Evolutionary conservation across 1,140 invertebrate genomes (phyloP).

Genomic region (Drosophila arawakana): DNA sequence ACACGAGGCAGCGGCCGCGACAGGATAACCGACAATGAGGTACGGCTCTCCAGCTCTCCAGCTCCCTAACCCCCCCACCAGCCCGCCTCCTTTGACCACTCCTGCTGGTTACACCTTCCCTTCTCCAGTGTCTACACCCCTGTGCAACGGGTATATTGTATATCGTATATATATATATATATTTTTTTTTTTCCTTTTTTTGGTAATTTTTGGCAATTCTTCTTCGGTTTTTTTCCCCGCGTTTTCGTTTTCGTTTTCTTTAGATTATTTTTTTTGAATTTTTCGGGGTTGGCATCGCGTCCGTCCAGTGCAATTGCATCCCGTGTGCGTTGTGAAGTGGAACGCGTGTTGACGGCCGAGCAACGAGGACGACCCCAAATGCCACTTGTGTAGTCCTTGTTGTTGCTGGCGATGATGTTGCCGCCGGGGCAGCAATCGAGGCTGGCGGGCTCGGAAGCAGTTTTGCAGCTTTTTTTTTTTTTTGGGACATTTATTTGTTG

Average conservation of each 20-base stretch:
- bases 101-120: not conserved
- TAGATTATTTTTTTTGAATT: slow-evolving; percentile 17
- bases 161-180: slow-evolving; percentile 35
- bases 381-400: slow-evolving; percentile 43
- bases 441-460: slow-evolving; percentile 5
- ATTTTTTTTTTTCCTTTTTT: slow-evolving; percentile 34
- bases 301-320: slow-evolving; percentile 68
- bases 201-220: slow-evolving; percentile 69
- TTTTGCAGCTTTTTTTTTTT: slow-evolving; percentile 15
- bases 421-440: slow-evolving; percentile 4
- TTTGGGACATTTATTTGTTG: slow-evolving; percentile 26
- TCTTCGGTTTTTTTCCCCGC: slow-evolving; percentile 28
- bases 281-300: slow-evolving; percentile 56
- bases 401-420: slow-evolving; percentile 4
- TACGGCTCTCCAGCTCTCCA: not conserved
- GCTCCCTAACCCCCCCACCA: not conserved
- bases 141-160: slow-evolving; percentile 43
- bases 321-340: slow-evolving; percentile 75
- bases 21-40: slow-evolving; percentile 57
- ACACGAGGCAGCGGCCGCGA: slow-evolving; percentile 39
- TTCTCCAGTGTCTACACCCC: slow-evolving; percentile 16
- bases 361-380: slow-evolving; percentile 47
- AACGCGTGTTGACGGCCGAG: slow-evolving; percentile 57
- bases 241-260: slow-evolving; percentile 8
- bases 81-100: not conserved